Conservation (phyloP, 2,113 vertebrate genomes). For the Stegostoma tigrinum region DNA sequence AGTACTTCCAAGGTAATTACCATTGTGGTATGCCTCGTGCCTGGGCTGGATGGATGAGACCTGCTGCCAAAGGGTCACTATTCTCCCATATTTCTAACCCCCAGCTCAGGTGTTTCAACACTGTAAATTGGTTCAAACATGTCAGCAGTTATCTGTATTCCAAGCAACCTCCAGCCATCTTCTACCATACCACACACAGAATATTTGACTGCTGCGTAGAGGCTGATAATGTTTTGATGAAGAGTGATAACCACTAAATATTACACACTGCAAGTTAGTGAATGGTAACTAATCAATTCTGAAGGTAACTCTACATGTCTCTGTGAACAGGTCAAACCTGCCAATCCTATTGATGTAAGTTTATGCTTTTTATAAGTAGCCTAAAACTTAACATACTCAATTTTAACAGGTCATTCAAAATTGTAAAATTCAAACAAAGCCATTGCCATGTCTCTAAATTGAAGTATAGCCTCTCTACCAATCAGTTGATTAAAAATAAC, state of each 20-base stretch:
- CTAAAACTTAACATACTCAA: not conserved
- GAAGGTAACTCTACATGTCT: slow-evolving; percentile 53
- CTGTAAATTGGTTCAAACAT: slow-evolving; percentile 54
- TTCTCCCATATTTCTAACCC: slow-evolving; percentile 64
- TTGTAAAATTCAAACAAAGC: not conserved
- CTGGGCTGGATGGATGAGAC: slow-evolving; percentile 59
- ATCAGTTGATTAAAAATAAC: not conserved
- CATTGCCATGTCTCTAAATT: not conserved
- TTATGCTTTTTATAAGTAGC: slow-evolving; percentile 11
- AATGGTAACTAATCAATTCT: slow-evolving; percentile 53
- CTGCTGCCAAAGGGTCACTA: slow-evolving; percentile 54
- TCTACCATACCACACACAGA: slow-evolving; percentile 44
- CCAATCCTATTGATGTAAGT: slow-evolving; percentile 4
- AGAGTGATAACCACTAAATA: slow-evolving; percentile 49
- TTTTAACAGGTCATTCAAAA: no score
- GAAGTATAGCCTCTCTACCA: no score
- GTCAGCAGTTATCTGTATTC: slow-evolving; percentile 51
- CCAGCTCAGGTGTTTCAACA: slow-evolving; percentile 52
- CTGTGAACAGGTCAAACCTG: slow-evolving; percentile 41
- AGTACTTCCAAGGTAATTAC: slow-evolving; percentile 67
- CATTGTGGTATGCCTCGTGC: slow-evolving; percentile 56
- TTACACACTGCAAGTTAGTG: slow-evolving; percentile 46
- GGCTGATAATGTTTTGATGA: slow-evolving; percentile 59
- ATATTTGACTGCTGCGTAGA: slow-evolving; percentile 54
- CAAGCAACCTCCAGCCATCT: slow-evolving; percentile 49